phyloP scores from a whole-genome alignment of 1,140 invertebrate genomes.

The Cherax destructor region DNA sequence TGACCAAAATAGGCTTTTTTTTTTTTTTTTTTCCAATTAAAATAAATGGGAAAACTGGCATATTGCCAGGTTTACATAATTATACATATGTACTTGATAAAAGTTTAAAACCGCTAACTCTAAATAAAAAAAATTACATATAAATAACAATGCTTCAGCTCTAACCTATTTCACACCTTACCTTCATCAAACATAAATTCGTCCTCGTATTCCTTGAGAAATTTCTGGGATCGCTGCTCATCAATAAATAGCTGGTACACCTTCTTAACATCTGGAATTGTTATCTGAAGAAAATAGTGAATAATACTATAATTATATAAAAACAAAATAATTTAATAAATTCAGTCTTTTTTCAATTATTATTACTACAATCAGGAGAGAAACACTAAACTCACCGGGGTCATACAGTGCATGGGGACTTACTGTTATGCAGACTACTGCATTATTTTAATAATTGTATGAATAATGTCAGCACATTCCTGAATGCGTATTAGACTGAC shows the following conservation, averaged over 20 bases:
- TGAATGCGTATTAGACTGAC: too few relatives aligned
- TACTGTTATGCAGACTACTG: too few relatives aligned
- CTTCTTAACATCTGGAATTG: constrained; percentile 93
- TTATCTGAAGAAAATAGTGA: constrained; percentile 78
- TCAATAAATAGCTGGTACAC: constrained; percentile 97
- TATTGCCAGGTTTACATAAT: background rate
- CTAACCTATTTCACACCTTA: constrained; percentile 13
- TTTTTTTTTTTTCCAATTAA: too few relatives aligned
- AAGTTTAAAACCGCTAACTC: background rate
- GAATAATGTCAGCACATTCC: too few relatives aligned
- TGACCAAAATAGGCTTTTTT: too few relatives aligned
- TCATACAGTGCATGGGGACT: too few relatives aligned
- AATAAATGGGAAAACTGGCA: too few relatives aligned
- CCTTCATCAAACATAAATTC: constrained; percentile 91
- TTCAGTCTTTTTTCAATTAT: too few relatives aligned
- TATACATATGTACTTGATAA: background rate
- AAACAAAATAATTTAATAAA: background rate
- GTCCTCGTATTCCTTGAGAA: constrained; percentile 96
- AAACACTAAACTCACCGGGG: too few relatives aligned
- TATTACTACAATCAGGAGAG: too few relatives aligned
- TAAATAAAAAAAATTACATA: background rate
- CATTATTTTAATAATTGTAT: too few relatives aligned
- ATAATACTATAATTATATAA: background rate
- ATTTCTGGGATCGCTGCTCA: constrained; percentile 93
- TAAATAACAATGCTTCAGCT: background rate